Evolutionary conservation across 2,113 vertebrate species (phyloP).

Genomic region (Agapornis roseicollis): DNA sequence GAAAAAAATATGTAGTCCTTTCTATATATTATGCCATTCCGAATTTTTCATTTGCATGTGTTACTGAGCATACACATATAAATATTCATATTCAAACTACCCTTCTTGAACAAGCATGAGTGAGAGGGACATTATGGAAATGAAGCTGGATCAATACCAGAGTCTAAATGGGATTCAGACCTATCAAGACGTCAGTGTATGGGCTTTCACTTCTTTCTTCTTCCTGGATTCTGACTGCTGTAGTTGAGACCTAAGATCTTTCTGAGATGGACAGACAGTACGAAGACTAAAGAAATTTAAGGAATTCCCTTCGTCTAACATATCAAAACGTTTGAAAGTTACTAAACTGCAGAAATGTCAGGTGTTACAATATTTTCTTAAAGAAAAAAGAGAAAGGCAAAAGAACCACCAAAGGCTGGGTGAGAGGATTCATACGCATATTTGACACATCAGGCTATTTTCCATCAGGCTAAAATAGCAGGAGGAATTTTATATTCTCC

Average conservation of each 20-base stretch:
- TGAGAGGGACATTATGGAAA: background rate
- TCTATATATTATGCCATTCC: background rate
- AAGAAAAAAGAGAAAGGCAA: constrained; percentile 51
- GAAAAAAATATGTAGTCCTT: background rate
- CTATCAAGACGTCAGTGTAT: background rate
- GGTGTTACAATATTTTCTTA: constrained; percentile 65
- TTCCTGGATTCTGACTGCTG: background rate
- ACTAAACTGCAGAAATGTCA: constrained; percentile 12
- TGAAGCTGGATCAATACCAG: background rate
- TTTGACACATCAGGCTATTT: constrained; percentile 4
- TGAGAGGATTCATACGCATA: constrained; percentile 26
- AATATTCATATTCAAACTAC: background rate
- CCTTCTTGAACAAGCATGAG: background rate
- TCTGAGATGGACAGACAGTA: background rate
- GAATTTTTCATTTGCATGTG: background rate
- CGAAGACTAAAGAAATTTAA: background rate
- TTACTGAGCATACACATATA: background rate
- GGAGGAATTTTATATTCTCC: background rate
- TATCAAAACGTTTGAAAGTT: background rate
- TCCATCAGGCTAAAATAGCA: constrained; percentile 14
- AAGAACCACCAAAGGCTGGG: constrained; percentile 27
- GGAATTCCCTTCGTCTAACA: background rate
- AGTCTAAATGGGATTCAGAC: background rate
- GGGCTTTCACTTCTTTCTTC: background rate
- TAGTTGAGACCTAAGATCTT: background rate